A percentile compares a stretch with the other conserved stretches of the same genome.
Evolutionary conservation across 2,113 vertebrate species (phyloP).

Genomic region (Entelurus aequoreus): DNA sequence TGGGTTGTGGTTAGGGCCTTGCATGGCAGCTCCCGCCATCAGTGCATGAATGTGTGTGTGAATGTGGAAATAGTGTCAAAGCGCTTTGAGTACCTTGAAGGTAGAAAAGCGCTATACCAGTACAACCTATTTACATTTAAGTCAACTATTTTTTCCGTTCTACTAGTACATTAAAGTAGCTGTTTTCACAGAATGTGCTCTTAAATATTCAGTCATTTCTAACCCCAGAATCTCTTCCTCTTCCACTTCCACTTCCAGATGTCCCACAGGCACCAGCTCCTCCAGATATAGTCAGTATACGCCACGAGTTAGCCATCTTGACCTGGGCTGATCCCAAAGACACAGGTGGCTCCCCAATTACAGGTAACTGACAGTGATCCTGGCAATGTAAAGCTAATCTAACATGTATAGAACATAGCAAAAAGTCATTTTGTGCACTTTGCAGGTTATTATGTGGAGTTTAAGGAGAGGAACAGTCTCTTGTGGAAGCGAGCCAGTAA

Average conservation of each 20-base stretch:
- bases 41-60: no score
- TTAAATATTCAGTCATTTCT: not conserved
- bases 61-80: no score
- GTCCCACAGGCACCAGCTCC: conserved; percentile 92
- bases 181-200: no score
- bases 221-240: not conserved
- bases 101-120: no score
- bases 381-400: not conserved
- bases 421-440: conserved; percentile 5
- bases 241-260: conserved; percentile 69
- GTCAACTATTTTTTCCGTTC: no score
- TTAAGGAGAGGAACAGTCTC: conserved; percentile 95
- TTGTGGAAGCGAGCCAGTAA: conserved; percentile 93
- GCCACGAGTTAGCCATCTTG: conserved; percentile 87
- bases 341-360: conserved; percentile 92
- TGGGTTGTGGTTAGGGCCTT: no score
- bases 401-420: not conserved
- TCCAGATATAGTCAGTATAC: conserved; percentile 83
- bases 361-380: conserved; percentile 73
- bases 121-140: no score
- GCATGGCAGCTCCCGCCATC: no score
- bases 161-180: no score
- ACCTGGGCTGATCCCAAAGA: conserved; percentile 90
- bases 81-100: no score
- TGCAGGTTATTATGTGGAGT: conserved; percentile 91